These are phyloP conservation scores for Felis chaus DNA, from an alignment of 2,113 vertebrate genomes.

Conservation along the genomic window DNA sequence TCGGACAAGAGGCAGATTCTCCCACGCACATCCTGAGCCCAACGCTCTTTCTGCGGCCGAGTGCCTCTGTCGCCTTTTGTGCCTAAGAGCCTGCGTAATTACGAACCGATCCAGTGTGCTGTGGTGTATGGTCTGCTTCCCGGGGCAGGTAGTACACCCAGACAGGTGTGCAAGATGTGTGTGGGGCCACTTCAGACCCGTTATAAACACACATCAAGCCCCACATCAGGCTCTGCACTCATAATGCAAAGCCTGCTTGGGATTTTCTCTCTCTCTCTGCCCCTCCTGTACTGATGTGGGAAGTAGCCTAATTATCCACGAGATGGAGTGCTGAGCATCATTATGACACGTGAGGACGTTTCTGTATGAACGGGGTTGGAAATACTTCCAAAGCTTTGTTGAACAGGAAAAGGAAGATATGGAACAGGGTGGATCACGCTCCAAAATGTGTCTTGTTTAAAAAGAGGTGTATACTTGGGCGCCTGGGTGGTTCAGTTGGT, in stretches of 20 bases:
- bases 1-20: background rate
- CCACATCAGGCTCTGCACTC: too few relatives aligned
- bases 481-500: background rate
- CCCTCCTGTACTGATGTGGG: background rate
- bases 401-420: background rate
- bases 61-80: background rate
- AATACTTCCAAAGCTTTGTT: background rate
- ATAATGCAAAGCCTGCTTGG: too few relatives aligned
- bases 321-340: background rate
- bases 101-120: background rate
- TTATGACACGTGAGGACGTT: background rate
- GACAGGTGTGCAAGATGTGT: background rate
- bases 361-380: background rate
- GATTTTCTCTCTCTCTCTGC: too few relatives aligned
- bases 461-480: background rate
- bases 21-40: background rate
- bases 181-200: too few relatives aligned
- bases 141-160: background rate
- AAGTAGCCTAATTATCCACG: background rate
- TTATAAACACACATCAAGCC: too few relatives aligned
- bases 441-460: background rate
- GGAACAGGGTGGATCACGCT: background rate
- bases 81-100: background rate
- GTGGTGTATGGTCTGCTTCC: background rate
- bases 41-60: background rate